Percentiles rank a stretch among this genome's conserved stretches.
Evolutionary conservation across 2,888 invertebrate species (phyloP).

Genomic region (Quadriops clusia): DNA sequence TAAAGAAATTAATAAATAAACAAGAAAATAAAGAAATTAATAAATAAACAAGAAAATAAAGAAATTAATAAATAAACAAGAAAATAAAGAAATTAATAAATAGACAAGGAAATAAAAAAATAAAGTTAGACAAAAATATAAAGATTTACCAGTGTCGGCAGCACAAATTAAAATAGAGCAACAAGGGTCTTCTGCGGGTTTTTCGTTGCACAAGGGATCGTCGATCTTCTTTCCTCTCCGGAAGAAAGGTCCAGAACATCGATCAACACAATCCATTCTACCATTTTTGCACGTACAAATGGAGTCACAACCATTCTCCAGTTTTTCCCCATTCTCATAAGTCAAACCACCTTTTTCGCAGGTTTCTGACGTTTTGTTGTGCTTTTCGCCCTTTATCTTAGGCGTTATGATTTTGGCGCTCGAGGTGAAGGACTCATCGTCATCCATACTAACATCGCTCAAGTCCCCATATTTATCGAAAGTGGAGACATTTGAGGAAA

Average conservation of each 20-base stretch:
- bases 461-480: constrained; percentile 42
- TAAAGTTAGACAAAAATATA: too few relatives aligned
- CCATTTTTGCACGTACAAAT: constrained; percentile 63
- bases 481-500: constrained; percentile 19
- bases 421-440: constrained; percentile 37
- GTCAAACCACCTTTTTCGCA: constrained; percentile 37
- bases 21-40: too few relatives aligned
- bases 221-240: constrained; percentile 52
- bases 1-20: too few relatives aligned
- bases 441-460: constrained; percentile 69
- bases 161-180: constrained; percentile 60
- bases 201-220: constrained; percentile 63
- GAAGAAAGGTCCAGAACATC: constrained; percentile 59
- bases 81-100: too few relatives aligned
- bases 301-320: constrained; percentile 66
- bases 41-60: too few relatives aligned
- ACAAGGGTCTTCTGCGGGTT: constrained; percentile 55
- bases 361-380: constrained; percentile 16
- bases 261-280: constrained; percentile 54
- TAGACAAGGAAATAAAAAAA: too few relatives aligned
- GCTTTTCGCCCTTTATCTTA: neutral
- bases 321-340: constrained; percentile 52
- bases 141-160: constrained; percentile 42
- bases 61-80: too few relatives aligned
- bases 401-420: neutral